Conservation (phyloP, 2,113 vertebrate species). For the Tonatia bakeri region DNA sequence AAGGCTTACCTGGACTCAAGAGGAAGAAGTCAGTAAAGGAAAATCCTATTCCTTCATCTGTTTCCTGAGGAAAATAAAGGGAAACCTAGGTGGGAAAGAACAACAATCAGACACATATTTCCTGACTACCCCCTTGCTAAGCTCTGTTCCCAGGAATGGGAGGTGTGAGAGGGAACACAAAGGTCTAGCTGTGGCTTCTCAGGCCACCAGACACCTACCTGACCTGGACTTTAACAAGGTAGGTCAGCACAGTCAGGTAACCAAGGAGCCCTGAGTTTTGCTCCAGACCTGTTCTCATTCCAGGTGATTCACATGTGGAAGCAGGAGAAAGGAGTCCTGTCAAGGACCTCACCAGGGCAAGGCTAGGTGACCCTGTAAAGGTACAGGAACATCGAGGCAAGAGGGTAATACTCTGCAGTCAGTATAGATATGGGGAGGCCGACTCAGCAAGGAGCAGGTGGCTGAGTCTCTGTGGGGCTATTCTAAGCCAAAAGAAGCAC, state of each 20-base stretch:
- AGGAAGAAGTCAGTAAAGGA: neutral
- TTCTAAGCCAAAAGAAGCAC: neutral
- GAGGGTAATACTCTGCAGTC: fast-evolving
- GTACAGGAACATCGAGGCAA: neutral
- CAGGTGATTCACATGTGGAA: neutral
- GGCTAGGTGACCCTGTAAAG: neutral
- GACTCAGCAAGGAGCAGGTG: neutral
- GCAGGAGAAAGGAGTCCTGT: neutral
- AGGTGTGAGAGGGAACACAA: neutral
- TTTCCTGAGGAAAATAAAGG: neutral
- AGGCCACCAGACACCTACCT: neutral
- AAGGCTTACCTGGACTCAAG: neutral
- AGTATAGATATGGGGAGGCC: neutral
- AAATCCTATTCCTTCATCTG: neutral
- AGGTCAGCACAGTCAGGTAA: neutral
- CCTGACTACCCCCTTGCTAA: neutral
- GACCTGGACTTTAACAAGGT: neutral
- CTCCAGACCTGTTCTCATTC: neutral
- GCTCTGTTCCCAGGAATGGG: neutral
- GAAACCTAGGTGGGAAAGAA: neutral
- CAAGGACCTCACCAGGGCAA: neutral
- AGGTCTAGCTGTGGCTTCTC: neutral
- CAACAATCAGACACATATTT: neutral
- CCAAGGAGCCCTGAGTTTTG: neutral
- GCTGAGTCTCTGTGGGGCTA: fast-evolving